Conservation (phyloP, 30 jellyfish, hydroid and myxozoan genomes). For the Cassiopea xamachana region DNA sequence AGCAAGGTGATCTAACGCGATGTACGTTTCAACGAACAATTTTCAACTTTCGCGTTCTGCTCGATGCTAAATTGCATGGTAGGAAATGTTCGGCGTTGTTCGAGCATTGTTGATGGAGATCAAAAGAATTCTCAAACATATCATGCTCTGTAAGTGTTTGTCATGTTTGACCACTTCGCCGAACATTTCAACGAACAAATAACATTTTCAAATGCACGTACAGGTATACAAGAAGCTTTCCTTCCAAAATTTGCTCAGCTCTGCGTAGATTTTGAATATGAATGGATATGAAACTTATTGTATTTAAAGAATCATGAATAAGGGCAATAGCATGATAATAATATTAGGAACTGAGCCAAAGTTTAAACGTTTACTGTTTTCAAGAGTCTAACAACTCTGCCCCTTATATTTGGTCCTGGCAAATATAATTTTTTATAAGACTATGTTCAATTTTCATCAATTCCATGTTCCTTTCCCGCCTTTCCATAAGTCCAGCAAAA, state of each 20-base stretch:
- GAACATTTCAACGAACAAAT: neutral
- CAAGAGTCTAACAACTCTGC: neutral
- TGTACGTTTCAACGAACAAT: neutral
- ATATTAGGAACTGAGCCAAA: neutral
- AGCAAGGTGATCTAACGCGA: neutral
- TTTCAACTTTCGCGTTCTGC: neutral
- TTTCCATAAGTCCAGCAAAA: neutral
- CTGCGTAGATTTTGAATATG: neutral
- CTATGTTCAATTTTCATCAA: neutral
- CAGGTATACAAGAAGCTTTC: neutral
- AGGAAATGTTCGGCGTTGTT: neutral
- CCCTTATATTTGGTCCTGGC: neutral
- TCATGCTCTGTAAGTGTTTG: neutral
- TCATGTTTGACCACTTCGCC: neutral
- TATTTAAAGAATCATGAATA: neutral
- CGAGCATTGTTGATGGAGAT: neutral
- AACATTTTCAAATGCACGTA: neutral
- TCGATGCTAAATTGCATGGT: neutral
- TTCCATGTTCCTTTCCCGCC: neutral
- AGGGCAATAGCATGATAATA: neutral
- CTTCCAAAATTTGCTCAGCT: neutral
- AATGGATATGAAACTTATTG: neutral
- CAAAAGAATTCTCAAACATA: neutral
- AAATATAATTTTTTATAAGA: neutral
- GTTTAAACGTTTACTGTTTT: neutral